Evolutionary conservation across 2,113 vertebrate species (phyloP), one percentile per base, ranked within the genome.

Genomic region (Bujurquina vittata): DNA sequence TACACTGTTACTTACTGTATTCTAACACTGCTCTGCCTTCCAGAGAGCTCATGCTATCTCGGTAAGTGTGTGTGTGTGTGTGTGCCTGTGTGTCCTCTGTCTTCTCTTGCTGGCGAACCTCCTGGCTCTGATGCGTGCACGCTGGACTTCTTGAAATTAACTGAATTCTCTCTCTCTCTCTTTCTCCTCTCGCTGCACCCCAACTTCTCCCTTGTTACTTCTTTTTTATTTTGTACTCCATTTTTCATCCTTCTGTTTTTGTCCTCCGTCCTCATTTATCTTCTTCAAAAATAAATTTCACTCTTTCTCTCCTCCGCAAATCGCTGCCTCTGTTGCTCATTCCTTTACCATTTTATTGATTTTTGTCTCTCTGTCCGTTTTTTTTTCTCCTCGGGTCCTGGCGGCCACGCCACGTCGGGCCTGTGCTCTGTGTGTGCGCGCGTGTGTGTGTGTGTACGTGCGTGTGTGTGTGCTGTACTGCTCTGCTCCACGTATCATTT

Each of bases 11-110:
- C 90, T 93, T 78, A 90, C 87, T 91, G 83, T 93, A 75, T 75
- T 95, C 91, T 93, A 93, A 94, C 92, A 93, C 84, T 93, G 93
- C 93, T 94, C 94, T 95, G 91, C 90, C 80, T 90, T 90, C 88
- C 93, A 94, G 93, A 95, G 94, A 93, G 89, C 92, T 88, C 89
- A 80, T 78, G 87, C 87, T 92, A 90, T 92, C 81, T 91, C 89
- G 93, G 94, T 95, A 95, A 95, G 94, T 95, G 92, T 93, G 88
- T 92, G 86, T 88, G 31, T 72, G 49, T 33, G 63, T 14, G 75
- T 26, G 26, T 35, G 58, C 76, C 59, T 75, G 72, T 10, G 9
- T 54, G 85, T 82, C 60, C 57, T 78, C 62, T 81, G 78, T 77
- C 65, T 40, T 60, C 79, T 79, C 74, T 83, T 31, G n/a, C 74